Conservation (phyloP, 2,113 vertebrate species). For the Polypterus senegalus region DNA sequence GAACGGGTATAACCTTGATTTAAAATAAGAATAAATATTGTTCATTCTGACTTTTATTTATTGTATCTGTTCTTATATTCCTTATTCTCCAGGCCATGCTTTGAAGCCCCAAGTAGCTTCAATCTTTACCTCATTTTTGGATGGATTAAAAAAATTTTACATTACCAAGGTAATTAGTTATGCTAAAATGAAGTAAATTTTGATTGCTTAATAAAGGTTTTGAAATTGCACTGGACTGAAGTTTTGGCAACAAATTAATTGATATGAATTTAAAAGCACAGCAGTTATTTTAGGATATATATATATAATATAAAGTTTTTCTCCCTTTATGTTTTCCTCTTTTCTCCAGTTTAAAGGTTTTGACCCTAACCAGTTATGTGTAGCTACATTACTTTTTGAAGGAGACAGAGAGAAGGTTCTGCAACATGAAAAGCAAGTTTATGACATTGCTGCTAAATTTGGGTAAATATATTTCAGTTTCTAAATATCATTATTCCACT, state of each 20-base stretch:
- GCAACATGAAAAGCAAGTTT: slow-evolving; percentile 97
- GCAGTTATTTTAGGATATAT: neutral
- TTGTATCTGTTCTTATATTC: slow-evolving; percentile 16
- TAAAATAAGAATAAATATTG: no score
- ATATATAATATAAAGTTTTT: no score
- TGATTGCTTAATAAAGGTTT: no score
- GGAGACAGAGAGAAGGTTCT: slow-evolving; percentile 89
- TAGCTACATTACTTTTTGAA: slow-evolving; percentile 90
- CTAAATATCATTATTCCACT: no score
- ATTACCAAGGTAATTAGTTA: slow-evolving; percentile 82
- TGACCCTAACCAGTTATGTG: slow-evolving; percentile 76
- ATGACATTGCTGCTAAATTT: slow-evolving; percentile 94
- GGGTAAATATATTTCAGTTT: slow-evolving; percentile 54
- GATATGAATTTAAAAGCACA: neutral
- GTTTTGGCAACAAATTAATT: neutral
- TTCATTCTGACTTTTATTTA: no score
- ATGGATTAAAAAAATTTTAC: slow-evolving; percentile 96
- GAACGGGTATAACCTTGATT: no score
- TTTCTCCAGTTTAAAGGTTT: slow-evolving; percentile 91
- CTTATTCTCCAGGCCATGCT: slow-evolving; percentile 69
- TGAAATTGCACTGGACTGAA: no score
- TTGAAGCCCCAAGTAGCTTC: slow-evolving; percentile 97
- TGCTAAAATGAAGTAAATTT: slow-evolving; percentile 1
- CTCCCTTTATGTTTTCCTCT: slow-evolving; percentile 16
- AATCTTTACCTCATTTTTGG: slow-evolving; percentile 95